Evolutionary conservation across 2,797 vertebrate genomes (phyloP).

Genomic region (Dryobates pubescens): DNA sequence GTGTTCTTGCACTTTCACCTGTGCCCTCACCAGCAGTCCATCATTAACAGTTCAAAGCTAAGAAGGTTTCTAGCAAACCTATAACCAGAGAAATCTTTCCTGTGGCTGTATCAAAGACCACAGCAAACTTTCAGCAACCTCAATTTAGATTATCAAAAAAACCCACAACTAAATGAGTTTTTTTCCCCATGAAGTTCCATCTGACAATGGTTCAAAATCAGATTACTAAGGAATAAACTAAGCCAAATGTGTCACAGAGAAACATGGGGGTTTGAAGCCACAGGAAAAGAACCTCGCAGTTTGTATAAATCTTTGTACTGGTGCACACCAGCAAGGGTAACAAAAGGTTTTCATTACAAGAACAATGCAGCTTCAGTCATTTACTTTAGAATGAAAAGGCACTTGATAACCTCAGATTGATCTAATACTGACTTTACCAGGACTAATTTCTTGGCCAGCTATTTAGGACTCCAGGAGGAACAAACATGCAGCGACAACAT

Average conservation of each 20-base stretch:
- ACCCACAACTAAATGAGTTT: background rate
- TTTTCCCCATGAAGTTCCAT: background rate
- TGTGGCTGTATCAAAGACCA: background rate
- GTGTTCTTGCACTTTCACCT: slow-evolving; percentile 12
- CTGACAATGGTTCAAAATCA: background rate
- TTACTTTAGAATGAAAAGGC: background rate
- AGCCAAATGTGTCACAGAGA: background rate
- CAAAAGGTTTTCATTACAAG: background rate
- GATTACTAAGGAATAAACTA: background rate
- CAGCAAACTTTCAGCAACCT: background rate
- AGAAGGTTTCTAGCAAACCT: background rate
- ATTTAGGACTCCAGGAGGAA: slow-evolving; percentile 1
- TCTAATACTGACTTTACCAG: background rate
- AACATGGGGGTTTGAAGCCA: background rate
- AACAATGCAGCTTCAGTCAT: background rate
- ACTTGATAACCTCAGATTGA: background rate
- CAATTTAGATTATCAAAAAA: background rate
- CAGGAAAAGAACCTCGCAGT: background rate
- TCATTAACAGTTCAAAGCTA: slow-evolving; percentile 8
- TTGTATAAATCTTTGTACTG: background rate
- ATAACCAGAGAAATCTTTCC: background rate
- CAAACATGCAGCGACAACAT: background rate
- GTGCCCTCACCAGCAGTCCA: background rate
- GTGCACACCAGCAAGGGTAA: background rate
- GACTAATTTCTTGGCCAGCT: background rate